Evolutionary conservation across 2,797 vertebrate species (phyloP), one percentile per base, ranked within the genome.

Genomic region (Coilia nasus): DNA sequence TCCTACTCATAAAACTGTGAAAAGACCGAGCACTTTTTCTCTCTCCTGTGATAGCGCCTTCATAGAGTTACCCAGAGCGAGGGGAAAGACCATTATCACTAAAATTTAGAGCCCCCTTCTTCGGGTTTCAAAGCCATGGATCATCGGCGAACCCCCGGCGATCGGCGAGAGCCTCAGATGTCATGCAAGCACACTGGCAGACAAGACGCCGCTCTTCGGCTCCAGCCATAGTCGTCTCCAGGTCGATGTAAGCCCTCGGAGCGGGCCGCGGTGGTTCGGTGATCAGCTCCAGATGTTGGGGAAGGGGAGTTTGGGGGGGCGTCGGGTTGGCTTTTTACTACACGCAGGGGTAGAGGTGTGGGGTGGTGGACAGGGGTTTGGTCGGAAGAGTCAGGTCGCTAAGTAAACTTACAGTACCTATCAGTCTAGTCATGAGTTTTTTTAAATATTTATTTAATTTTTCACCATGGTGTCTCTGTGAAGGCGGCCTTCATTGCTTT

Each of bases 341-440:
- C 50, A 54, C 50, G 12, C 50, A 54, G 50, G 50, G 35, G 35
- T 41, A n/a, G 57, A 6, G 21, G 57, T 60, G 57, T 21, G 57
- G 21, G 19, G 57, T 60, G 57, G 57, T 21, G 57, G 57, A 60
- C 19, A 60, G n/a, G 23, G 60, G 60, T n/a, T 23, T 25, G 60
- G n/a, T 12, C 64, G 71, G 28, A 23, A 17, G 31, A 19, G 41
- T 59, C 28, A 21, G 67, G 82, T 56, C 41, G 50, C 21, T 83
- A 78, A 85, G 25, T 84, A 84, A 85, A 85, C 85, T 86, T 82
- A n/a, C n/a, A n/a, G n/a, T 64, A 86, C 67, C 81, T 83, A 83
- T 81, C 54, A 35, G 82, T 81, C 80, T 81, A 28, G 64, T 44
- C 17, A 10, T 56, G 28, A 47, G 35, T 84, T 82, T 88, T 86